Base-by-base conservation (phyloP, 1,140 invertebrate genomes). In the Chironomus striatipennis region DNA sequence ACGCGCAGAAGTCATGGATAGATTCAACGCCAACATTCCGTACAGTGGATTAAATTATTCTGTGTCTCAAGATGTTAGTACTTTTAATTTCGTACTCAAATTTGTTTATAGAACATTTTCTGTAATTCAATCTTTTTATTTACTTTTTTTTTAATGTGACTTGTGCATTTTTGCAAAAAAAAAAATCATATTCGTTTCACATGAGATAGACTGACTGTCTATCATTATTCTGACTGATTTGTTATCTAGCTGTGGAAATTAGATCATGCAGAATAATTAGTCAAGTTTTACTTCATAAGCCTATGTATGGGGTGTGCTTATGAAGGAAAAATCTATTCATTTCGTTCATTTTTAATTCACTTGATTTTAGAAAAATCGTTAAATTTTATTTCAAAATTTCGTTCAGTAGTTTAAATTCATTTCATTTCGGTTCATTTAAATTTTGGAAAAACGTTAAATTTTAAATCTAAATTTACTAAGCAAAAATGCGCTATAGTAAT, bases 1-100 rank as follows among this genome's bases (percentile, higher is more conserved):
- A 75, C 79, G 86, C n/a, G 83, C 86, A 20, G 92, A 96, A 82
- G 91, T 92, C 75, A 88, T 99, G 3, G 88, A 93, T 75, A 85
- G 97, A 77, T 99, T 99, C 82, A 99, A 99, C 85, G 93, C 94
- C 70, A 99, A 99, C 82, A 88, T 99, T 78, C 94, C 97, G 5
- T 99, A 99, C 83, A 98, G 94, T 84, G 98, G 98, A 42, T 89
- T 99, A 43, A 88, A 96, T 75, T 97, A 99, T 85, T 95, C 96
- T 78, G 90, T 97, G 70, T 96, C 94, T 47, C 95, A 96, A 86
- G 97, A 99, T 84, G 95, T 97, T 87, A 89, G 90, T 85, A 34
- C 24, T 34, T 74, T 74, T 70, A 4, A 17, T 20, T 9, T 70
- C 18, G 20, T 70, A 34, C 24, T 34, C 9, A 9, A 9, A 17